These are phyloP conservation scores for Phoebastria nigripes DNA, from an alignment of 2,797 vertebrate species.

Conservation along the genomic window DNA sequence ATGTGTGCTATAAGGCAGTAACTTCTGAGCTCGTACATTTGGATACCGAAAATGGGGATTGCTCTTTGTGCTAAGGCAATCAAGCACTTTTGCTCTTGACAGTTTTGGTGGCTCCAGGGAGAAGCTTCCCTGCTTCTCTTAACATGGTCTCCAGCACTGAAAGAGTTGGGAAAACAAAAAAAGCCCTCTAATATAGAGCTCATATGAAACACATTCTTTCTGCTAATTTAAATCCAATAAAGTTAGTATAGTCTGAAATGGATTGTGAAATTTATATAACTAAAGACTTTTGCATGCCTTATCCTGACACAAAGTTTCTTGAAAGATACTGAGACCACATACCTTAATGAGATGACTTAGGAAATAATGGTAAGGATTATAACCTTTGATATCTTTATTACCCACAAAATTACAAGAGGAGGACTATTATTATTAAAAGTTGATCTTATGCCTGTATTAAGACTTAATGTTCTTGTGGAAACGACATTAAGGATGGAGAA, in stretches of 20 bases:
- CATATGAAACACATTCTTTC: constrained; percentile 46
- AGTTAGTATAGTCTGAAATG: constrained; percentile 16
- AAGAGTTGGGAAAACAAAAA: neutral
- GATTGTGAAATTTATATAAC: constrained; percentile 34
- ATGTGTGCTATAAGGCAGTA: neutral
- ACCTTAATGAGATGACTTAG: constrained; percentile 46
- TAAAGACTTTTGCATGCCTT: constrained; percentile 18
- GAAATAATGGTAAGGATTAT: constrained; percentile 45
- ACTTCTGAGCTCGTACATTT: neutral
- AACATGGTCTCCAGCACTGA: neutral
- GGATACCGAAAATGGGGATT: neutral
- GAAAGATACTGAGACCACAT: constrained; percentile 34
- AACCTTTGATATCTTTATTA: constrained; percentile 48
- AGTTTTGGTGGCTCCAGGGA: neutral
- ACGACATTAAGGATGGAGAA: constrained; percentile 29
- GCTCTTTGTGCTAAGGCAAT: neutral
- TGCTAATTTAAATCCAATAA: constrained; percentile 62
- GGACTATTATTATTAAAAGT: constrained; percentile 31
- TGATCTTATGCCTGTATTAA: constrained; percentile 29
- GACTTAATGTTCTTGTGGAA: constrained; percentile 44
- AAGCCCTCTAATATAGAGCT: neutral
- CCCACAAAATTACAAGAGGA: constrained; percentile 31
- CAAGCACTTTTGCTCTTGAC: neutral
- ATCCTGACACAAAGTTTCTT: constrained; percentile 32
- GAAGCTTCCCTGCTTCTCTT: neutral